Evolutionary conservation across 2,888 invertebrate genomes (phyloP).

Genomic region (Eurytoma californica): DNA sequence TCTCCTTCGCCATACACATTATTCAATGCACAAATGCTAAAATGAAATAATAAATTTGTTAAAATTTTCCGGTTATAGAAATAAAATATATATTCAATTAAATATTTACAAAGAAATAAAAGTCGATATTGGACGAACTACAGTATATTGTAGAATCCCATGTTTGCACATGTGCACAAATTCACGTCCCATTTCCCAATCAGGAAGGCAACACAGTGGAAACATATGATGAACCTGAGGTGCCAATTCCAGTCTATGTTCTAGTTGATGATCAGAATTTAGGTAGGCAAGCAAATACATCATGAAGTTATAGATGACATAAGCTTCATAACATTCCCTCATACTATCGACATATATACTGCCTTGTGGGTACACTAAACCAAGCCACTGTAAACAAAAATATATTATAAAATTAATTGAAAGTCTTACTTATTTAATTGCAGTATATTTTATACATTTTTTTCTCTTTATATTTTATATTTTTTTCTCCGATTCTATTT

Average conservation of each 20-base stretch:
- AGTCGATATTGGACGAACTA: slow-evolving; percentile 92
- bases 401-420: not conserved
- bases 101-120: slow-evolving; percentile 89
- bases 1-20: slow-evolving; percentile 94
- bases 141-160: slow-evolving; percentile 96
- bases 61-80: not conserved
- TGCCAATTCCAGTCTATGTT: slow-evolving; percentile 86
- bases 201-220: slow-evolving; percentile 92
- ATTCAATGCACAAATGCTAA: slow-evolving; percentile 88
- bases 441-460: not conserved
- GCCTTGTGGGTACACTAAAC: slow-evolving; percentile 88
- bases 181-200: slow-evolving; percentile 95
- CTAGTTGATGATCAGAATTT: slow-evolving; percentile 90
- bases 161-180: slow-evolving; percentile 97
- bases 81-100: not conserved
- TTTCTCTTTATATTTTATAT: too few relatives aligned
- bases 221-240: slow-evolving; percentile 93
- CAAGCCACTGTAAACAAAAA: slow-evolving; percentile 83
- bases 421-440: too few relatives aligned
- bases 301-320: slow-evolving; percentile 99
- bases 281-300: slow-evolving; percentile 93
- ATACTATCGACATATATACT: slow-evolving; percentile 95
- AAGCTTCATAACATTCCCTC: slow-evolving; percentile 97
- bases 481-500: too few relatives aligned
- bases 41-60: slow-evolving; percentile 64